Evolutionary conservation across 2,797 vertebrate species (phyloP), one percentile per base, ranked within the genome.

Genomic region (Halcyon smyrnensis): DNA sequence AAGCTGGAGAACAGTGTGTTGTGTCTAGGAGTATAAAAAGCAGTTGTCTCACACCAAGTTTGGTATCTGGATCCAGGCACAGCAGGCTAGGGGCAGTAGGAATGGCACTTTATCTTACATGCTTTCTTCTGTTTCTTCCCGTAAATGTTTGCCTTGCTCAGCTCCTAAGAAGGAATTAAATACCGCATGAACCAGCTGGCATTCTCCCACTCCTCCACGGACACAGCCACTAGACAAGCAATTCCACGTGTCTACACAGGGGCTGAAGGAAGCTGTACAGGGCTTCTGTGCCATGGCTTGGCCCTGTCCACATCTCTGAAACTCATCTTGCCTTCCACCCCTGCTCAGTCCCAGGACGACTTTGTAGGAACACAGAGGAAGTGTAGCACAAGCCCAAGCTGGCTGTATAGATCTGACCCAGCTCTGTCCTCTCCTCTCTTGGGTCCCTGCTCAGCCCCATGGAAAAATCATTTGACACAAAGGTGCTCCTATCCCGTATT

Each of bases 171-270:
- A 84, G 68, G 92, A 84, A 79, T 56, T 32, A 90, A 95, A 84
- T 78, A 73, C 51, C 8, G 5, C 50, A 46, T 75, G 37, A 85
- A 94, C 63, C 84, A 94, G 94, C 90, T 95, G 89, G 90, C 63
- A 87, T 91, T 91, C 83, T 93, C 79, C 74, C 90, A 79, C 86
- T 93, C 93, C 60, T 90, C 54, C 81, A 41, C 0, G 76, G 92
- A 80, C 90, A 93, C 59, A 94, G 62, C 20, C 70, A 79, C 77
- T 9, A 84, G 87, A 56, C 37, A 96, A 82, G 63, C 16, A 60
- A 70, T 84, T 84, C 23, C 24, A 15, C 15, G 12, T 23, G 45
- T 88, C 83, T 64, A 93, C 21, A 1, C 67, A 62, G 30, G 74
- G 77, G 70, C 56, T 68, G 86, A 81, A 24, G 56, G 63, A 86